A percentile compares a stretch with the other conserved stretches of the same genome.
These are phyloP conservation scores for Hyposmocoma kahamanoa DNA, from an alignment of 1,140 invertebrate genomes.

Conservation along the genomic window DNA sequence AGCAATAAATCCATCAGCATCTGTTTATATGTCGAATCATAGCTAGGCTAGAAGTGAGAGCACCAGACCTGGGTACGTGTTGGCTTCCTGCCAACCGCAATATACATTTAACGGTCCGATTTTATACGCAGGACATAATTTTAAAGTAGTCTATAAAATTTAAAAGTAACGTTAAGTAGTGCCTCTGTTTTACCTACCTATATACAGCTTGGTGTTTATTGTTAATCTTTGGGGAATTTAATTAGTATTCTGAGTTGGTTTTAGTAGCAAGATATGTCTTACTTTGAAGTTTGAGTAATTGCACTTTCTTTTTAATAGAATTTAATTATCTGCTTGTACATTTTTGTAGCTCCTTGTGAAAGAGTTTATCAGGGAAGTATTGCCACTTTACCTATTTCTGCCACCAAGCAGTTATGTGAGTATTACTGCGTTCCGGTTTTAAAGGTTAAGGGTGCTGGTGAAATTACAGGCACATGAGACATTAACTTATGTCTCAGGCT, in stretches of 20 bases:
- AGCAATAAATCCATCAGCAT: neutral
- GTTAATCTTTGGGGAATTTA: neutral
- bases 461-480: too few relatives aligned
- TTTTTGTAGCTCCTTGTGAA: too few relatives aligned
- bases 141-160: conserved; percentile 61
- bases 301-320: neutral
- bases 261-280: neutral
- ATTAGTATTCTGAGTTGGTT: neutral
- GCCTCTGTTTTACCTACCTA: conserved; percentile 18
- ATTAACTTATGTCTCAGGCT: too few relatives aligned
- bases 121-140: conserved; percentile 65
- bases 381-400: too few relatives aligned
- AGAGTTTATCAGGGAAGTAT: too few relatives aligned
- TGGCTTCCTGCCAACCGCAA: conserved; percentile 55
- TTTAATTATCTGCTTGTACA: too few relatives aligned
- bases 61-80: conserved; percentile 35
- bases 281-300: neutral
- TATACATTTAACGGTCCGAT: conserved; percentile 57
- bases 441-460: too few relatives aligned
- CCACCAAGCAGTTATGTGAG: too few relatives aligned
- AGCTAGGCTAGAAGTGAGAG: conserved; percentile 41
- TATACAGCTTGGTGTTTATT: neutral
- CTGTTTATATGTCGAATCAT: conserved; percentile 48
- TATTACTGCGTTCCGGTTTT: too few relatives aligned
- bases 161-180: conserved; percentile 49